Evolutionary conservation across 23 tunicate species (phyloP).

Genomic region (Styela plicata): DNA sequence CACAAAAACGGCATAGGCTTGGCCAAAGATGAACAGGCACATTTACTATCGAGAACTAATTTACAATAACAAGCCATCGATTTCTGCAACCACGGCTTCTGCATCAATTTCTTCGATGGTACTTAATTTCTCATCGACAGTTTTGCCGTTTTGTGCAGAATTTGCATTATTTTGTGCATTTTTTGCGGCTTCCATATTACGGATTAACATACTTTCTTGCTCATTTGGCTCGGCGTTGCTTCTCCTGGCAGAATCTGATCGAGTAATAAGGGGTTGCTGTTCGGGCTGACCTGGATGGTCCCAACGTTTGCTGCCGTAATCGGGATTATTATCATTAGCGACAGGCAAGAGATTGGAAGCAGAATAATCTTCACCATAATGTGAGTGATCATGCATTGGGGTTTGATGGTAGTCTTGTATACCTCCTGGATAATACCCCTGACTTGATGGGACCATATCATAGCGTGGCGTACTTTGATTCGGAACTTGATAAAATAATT

Average conservation of each 20-base stretch:
- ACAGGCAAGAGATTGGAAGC: conserved; percentile 64
- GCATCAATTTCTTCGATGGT: conserved; percentile 85
- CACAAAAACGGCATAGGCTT: no score
- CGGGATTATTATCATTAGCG: conserved; percentile 42
- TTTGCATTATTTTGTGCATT: background rate
- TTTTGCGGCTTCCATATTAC: background rate
- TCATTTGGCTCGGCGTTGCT: background rate
- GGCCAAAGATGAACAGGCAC: no score
- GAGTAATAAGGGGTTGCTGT: background rate
- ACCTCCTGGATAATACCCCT: background rate
- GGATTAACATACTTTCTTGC: background rate
- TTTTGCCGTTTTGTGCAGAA: background rate
- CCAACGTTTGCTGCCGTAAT: background rate
- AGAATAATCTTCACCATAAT: conserved; percentile 60
- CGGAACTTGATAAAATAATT: conserved; percentile 3
- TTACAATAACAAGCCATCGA: conserved; percentile 58
- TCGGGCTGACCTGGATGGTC: background rate
- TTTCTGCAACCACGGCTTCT: conserved; percentile 75
- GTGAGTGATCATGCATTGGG: background rate
- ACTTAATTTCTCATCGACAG: conserved; percentile 35
- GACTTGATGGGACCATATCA: background rate
- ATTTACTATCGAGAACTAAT: no score
- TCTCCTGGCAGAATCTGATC: background rate
- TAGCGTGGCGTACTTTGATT: conserved; percentile 14
- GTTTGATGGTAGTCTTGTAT: background rate